Percentiles rank a stretch among this genome's conserved stretches.
These are phyloP conservation scores for Sebastolobus alascanus DNA, from an alignment of 2,797 vertebrate species.

Conservation along the genomic window DNA sequence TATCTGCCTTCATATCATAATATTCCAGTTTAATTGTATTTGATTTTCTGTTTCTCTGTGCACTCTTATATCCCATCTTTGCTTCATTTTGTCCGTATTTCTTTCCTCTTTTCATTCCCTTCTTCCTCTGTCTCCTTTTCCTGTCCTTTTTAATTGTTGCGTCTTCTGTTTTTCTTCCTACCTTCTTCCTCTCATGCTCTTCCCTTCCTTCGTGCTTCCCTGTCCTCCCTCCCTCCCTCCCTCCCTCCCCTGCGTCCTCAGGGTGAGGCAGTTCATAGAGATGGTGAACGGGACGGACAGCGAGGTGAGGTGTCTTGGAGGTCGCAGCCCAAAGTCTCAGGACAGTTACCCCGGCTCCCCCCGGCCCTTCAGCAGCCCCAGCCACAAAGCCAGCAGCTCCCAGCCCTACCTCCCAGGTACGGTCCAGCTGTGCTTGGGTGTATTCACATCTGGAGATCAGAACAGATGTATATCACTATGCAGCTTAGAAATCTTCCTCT, in stretches of 20 bases:
- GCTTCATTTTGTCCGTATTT: no score
- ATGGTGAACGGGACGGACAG: slow-evolving; percentile 99
- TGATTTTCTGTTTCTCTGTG: no score
- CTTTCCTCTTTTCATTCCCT: neutral
- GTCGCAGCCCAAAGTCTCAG: slow-evolving; percentile 96
- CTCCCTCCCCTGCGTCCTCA: slow-evolving; percentile 55
- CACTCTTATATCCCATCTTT: neutral
- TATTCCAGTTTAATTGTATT: no score
- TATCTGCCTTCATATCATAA: no score
- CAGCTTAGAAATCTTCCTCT: neutral
- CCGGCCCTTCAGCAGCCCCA: slow-evolving; percentile 92
- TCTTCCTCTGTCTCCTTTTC: neutral
- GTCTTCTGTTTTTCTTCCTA: neutral
- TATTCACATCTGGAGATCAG: neutral
- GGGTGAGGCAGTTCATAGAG: slow-evolving; percentile 98
- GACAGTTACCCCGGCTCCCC: slow-evolving; percentile 96
- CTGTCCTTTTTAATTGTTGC: neutral
- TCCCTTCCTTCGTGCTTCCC: no score
- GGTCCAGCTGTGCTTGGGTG: neutral
- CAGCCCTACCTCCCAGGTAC: slow-evolving; percentile 89
- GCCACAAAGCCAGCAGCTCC: slow-evolving; percentile 90
- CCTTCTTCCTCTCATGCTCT: rapidly evolving
- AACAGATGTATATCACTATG: neutral
- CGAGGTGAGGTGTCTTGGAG: slow-evolving; percentile 93
- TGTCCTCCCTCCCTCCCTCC: no score